Conservation (phyloP, 2,888 invertebrate genomes). For the Polylopha cassiicola region DNA sequence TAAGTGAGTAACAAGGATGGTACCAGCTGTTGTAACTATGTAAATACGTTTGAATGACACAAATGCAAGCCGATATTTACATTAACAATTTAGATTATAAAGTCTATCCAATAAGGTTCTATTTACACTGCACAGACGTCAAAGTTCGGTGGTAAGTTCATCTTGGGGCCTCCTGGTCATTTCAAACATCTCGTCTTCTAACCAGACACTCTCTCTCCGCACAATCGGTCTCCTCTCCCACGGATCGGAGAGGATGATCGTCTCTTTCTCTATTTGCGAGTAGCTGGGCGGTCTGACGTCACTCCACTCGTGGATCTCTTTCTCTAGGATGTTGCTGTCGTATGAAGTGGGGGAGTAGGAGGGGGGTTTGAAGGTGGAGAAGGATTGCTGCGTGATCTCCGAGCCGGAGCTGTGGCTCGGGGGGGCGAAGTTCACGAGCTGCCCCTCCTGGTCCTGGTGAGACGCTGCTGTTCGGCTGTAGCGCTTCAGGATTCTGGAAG, state of each 20-base stretch:
- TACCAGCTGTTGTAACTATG: too few relatives aligned
- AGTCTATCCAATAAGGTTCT: too few relatives aligned
- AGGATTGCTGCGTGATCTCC: slow-evolving; percentile 63
- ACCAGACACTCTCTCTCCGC: slow-evolving; percentile 78
- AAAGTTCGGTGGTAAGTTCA: slow-evolving; percentile 91
- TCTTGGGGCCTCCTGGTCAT: slow-evolving; percentile 91
- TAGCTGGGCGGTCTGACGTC: slow-evolving; percentile 74
- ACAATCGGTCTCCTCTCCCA: slow-evolving; percentile 72
- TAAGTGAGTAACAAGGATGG: too few relatives aligned
- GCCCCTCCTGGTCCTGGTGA: slow-evolving; percentile 81
- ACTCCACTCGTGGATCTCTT: slow-evolving; percentile 70
- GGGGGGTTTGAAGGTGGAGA: slow-evolving; percentile 73
- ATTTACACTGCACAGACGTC: slow-evolving; percentile 39
- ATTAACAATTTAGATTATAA: too few relatives aligned
- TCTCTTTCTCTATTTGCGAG: slow-evolving; percentile 62
- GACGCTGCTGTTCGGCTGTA: slow-evolving; percentile 77
- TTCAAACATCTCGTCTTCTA: slow-evolving; percentile 89
- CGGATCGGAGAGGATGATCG: slow-evolving; percentile 63
- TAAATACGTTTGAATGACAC: too few relatives aligned
- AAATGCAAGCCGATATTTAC: too few relatives aligned
- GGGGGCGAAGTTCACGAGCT: slow-evolving; percentile 84
- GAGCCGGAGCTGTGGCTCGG: slow-evolving; percentile 64
- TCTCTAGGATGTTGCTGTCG: slow-evolving; percentile 61
- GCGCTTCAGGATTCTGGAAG: slow-evolving; percentile 78
- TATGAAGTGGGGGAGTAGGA: slow-evolving; percentile 73